Conservation (phyloP, 1,140 invertebrate species). For the Ruditapes philippinarum region DNA sequence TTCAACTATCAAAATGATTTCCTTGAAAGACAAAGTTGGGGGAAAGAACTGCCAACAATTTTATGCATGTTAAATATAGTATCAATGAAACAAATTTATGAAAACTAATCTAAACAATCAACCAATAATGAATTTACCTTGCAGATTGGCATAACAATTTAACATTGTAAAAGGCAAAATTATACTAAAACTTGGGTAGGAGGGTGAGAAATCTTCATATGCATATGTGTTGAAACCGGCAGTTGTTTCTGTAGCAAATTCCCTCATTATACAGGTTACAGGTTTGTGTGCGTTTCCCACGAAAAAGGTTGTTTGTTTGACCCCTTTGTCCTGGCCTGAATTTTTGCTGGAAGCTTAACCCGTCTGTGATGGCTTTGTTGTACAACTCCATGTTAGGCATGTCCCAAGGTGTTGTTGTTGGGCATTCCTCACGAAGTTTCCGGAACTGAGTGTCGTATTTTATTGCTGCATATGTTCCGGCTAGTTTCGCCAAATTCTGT, state of each 20-base stretch:
- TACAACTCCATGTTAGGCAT: slow-evolving; percentile 9
- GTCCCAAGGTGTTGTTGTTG: not conserved
- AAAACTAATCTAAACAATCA: too few species aligned
- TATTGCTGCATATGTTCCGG: not conserved
- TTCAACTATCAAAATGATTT: too few species aligned
- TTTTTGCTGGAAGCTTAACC: not conserved
- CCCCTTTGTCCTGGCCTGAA: not conserved
- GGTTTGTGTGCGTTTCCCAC: not conserved
- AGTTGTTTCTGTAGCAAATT: not conserved
- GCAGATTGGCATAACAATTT: too few species aligned
- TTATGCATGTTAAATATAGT: too few species aligned
- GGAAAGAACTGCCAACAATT: too few species aligned
- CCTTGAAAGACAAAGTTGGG: too few species aligned
- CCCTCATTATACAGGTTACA: slow-evolving; percentile 10
- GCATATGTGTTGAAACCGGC: not conserved
- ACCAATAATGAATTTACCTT: too few species aligned
- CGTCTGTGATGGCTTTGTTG: slow-evolving; percentile 21
- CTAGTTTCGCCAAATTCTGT: slow-evolving; percentile 21
- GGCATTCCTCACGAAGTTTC: not conserved
- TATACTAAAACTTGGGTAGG: too few species aligned
- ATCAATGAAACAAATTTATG: too few species aligned
- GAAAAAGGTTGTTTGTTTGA: not conserved
- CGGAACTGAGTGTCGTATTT: slow-evolving; percentile 3
- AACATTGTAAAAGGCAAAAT: too few species aligned
- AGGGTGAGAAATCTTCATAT: too few species aligned